Evolutionary conservation across 2,888 invertebrate genomes (phyloP), one percentile per base, ranked within the genome.

Genomic region (Cerceris ruficornis): DNA sequence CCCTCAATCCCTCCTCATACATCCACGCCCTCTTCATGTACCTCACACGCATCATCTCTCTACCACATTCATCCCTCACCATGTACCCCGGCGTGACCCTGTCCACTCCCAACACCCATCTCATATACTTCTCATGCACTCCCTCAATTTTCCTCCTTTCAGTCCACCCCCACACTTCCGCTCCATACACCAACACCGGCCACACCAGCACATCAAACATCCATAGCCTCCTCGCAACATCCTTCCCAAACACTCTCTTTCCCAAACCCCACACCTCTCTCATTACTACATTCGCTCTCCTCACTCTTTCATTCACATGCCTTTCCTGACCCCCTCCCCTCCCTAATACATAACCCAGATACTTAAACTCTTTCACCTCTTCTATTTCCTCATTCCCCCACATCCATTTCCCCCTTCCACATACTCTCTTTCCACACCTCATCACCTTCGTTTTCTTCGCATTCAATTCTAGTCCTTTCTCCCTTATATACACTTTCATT

Each of bases 211-310:
- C 50, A 11, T 62, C 62, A n/a, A 11, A 50, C 8, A 50, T 7
- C 62, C 50, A 50, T 13, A 50, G 7, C 50, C 62, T 50, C n/a
- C 17, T 49, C 17, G 8, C 43, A 0, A 7, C 42, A 6, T 43
- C 15, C 49, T 6, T 6, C 2, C 9, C 50, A 1, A 50, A 46
- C 6, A 46, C 5, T 6, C 46, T 46, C 6, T 46, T 46, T 6
- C 60, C 46, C 6, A 62, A 13, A 14, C 61, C 61, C 61, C 61
- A 62, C 2, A 62, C 61, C 50, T 50, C n/a, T 6, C 50, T 15
- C 41, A n/a, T 8, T 14, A 7, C 61, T 62, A 14, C 28, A 8
- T 13, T 14, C 7, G 46, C 46, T 9, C 15, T 60, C 11, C 5
- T 52, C n/a, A 11, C n/a, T 5, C 52, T 52, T 5, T 42, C 61